phyloP scores from a whole-genome alignment of 53 echinoderm and acorn worm genomes.

The Pentamera pediparva region DNA sequence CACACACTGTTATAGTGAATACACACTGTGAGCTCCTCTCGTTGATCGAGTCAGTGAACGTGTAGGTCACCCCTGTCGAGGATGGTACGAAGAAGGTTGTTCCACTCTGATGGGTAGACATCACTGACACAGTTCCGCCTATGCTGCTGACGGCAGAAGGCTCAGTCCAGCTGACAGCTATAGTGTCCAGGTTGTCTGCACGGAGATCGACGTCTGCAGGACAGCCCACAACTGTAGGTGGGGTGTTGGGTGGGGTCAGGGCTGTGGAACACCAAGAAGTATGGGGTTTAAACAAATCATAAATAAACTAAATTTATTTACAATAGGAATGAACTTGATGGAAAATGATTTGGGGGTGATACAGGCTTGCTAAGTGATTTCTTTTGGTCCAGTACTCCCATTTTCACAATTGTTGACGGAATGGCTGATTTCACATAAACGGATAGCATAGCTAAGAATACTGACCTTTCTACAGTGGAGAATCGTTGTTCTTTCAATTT shows the following conservation, averaged over 20 bases:
- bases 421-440: no score
- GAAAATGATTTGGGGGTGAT: no score
- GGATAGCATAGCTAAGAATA: no score
- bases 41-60: constrained; percentile 1
- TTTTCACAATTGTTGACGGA: no score
- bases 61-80: not conserved
- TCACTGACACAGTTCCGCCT: not conserved
- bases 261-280: no score
- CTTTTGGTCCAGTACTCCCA: no score
- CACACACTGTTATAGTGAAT: constrained; percentile 3
- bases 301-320: no score
- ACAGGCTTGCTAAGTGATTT: no score
- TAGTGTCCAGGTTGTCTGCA: not conserved
- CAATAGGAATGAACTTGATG: no score
- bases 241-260: not conserved
- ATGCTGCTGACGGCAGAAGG: constrained; percentile 11
- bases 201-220: not conserved
- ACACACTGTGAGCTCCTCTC: not conserved
- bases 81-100: constrained; percentile 9
- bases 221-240: constrained; percentile 11
- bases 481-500: no score
- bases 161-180: constrained; percentile 3
- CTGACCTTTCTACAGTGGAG: no score
- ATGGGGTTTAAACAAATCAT: no score
- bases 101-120: not conserved